These are phyloP conservation scores for Coregonus ussuriensis DNA, from an alignment of 2,797 vertebrate genomes.

Conservation along the genomic window DNA sequence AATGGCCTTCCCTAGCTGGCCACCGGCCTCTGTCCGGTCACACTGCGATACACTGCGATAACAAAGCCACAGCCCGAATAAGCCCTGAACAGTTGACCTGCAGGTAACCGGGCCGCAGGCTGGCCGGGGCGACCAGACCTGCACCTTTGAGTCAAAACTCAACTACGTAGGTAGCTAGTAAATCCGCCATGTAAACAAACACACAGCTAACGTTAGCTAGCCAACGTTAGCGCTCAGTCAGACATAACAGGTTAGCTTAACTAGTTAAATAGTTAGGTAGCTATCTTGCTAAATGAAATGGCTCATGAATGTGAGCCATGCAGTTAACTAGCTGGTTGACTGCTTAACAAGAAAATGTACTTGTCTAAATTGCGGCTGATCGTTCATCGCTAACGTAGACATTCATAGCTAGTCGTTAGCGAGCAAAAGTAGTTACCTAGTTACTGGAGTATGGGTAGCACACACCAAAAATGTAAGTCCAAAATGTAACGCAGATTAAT, in stretches of 20 bases:
- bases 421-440: not conserved
- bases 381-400: not conserved
- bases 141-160: conserved; percentile 33
- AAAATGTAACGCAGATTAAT: conserved; percentile 66
- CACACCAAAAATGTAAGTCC: conserved; percentile 77
- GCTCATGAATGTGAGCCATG: not conserved
- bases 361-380: not conserved
- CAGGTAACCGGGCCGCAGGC: not conserved
- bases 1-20: not conserved
- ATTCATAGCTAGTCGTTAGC: too few species aligned
- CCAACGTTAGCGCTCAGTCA: too few species aligned
- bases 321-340: not conserved
- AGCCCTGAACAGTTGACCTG: conserved; percentile 34
- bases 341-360: not conserved
- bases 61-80: conserved; percentile 31
- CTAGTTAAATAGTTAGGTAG: not conserved
- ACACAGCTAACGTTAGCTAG: conserved; percentile 43
- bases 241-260: too few species aligned
- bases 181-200: conserved; percentile 79
- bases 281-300: not conserved
- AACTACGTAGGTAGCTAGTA: conserved; percentile 40
- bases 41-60: conserved; percentile 1
- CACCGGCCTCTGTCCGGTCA: not conserved
- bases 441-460: conserved; percentile 34
- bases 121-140: conserved; percentile 65